phyloP scores from a whole-genome alignment of 2,113 vertebrate species.

The Grus americana region DNA sequence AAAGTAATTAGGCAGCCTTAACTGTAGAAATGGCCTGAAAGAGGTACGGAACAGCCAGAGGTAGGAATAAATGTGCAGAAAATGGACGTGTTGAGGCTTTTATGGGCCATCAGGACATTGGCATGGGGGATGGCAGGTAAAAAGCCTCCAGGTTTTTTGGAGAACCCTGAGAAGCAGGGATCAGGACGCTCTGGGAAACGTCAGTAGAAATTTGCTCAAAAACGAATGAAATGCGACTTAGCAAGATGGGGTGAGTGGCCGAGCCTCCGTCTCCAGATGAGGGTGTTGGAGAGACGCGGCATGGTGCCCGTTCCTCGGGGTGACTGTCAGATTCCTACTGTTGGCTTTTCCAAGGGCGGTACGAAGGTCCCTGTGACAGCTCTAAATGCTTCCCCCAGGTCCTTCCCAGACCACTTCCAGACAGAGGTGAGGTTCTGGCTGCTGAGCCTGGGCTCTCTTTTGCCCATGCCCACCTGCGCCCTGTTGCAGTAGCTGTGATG shows the following conservation, averaged over 20 bases:
- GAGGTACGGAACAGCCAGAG: background rate
- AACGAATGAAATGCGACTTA: background rate
- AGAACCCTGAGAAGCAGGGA: background rate
- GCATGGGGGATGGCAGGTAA: background rate
- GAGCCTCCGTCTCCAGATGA: background rate
- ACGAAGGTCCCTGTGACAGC: background rate
- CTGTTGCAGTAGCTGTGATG: background rate
- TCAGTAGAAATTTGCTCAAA: background rate
- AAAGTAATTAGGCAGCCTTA: background rate
- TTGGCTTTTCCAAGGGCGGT: background rate
- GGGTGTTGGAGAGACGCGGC: background rate
- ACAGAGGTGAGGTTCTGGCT: background rate
- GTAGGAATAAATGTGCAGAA: background rate
- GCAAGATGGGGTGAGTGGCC: background rate
- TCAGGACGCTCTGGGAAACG: background rate
- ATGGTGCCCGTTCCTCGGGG: accelerated
- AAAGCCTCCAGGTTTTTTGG: background rate
- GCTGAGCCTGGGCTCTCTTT: background rate
- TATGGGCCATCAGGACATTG: background rate
- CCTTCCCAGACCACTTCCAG: background rate
- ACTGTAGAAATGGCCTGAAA: background rate
- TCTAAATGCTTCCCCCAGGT: background rate
- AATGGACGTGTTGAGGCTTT: background rate
- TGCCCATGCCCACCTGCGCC: background rate
- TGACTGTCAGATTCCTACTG: accelerated